Base-by-base conservation (phyloP, 2,797 vertebrate species). In the Salmo trutta region DNA sequence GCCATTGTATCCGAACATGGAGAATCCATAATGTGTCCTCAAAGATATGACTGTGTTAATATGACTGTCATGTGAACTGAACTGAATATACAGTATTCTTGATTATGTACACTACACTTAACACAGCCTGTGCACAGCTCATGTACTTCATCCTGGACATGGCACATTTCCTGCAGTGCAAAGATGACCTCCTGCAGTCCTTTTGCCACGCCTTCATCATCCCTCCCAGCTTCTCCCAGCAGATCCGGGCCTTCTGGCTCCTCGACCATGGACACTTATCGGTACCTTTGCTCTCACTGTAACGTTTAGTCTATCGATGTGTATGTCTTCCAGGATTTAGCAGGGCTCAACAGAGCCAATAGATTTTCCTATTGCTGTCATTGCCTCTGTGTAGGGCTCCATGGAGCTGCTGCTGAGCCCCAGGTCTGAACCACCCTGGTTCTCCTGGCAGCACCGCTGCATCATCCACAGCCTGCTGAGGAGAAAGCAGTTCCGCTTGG, bases 121-220 rank as follows among this genome's bases (percentile, higher is more conserved):
- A 91, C 83, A 0, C 65, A 5, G 31, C 3, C n/a, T 29, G 3
- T 19, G 76, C 76, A 1, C 80, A 93, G 92, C 70, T 92, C 65
- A 90, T 91, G 87, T 94, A 92, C 74, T 94, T 94, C 65, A 71
- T 92, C 36, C 73, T 90, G 88, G 91, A 94, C 78, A 84, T 93
- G 75, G 77, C 81, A 0, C 88, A 87, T 72, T 87, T 91, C 82
- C 83, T 93, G 51, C 86, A 88, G 74, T 89, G 85, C 67, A 90
- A 88, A 82, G 83, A 90, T 0, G 74, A 93, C 83, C 89, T 93
- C 62, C 85, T 90, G 64, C 82, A 79, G 27, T 88, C 88, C 52
- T 93, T 93, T 84, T 90, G 89, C 70, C 80, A 78, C 3, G 84
- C 88, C 21, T 93, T 93, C 64, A 84, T 81, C 47, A 85, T 93